Evolutionary conservation across 2,797 vertebrate genomes (phyloP), one percentile per base, ranked within the genome.

Genomic region (Eulemur rubriventer): DNA sequence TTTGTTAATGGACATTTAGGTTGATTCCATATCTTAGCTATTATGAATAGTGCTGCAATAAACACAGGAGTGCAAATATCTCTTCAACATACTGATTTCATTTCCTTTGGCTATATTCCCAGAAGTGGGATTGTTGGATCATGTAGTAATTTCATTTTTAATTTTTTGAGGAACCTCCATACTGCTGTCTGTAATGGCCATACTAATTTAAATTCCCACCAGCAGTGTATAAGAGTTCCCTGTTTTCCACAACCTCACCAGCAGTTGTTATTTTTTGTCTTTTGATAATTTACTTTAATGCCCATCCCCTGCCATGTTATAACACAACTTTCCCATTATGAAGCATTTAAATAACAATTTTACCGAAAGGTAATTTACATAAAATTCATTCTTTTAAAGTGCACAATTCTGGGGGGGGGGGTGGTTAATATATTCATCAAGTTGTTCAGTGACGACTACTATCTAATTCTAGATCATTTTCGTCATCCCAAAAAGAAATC

Each of bases 371-470:
- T 59, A 33, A 30, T 10, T 70, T 28, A 59, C 18, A 38, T 59
- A 70, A 78, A 78, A 59, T 94, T 57, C 7, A 12, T 10, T 4
- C 48, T 41, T 83, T 16, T 28, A 20, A 83, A 83, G 50, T 69
- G 22, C 33, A 59, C 2, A 17, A 33, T 50, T 41, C 46, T 11
- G 3, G 48, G 10, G 0, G 2, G 33, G 14, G 0, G 3, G 5
- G 6, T 9, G 30, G 1, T 67, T 67, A 69, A 7, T n/a, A 8
- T 78, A 78, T 69, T 59, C 46, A 76, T 16, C 28, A 11, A 83
- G 22, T 16, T 89, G 41, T 14, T 6, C 20, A 59, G 33, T 16
- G 0, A 61, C 14, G 50, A 50, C 18, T 26, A 26, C 20, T 63
- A 65, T 28, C 70, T 80, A 70, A 87, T 70, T 41, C 22, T 38